Evolutionary conservation across 2,888 invertebrate genomes (phyloP).

Genomic region (Caenorhabditis sulstoni): DNA sequence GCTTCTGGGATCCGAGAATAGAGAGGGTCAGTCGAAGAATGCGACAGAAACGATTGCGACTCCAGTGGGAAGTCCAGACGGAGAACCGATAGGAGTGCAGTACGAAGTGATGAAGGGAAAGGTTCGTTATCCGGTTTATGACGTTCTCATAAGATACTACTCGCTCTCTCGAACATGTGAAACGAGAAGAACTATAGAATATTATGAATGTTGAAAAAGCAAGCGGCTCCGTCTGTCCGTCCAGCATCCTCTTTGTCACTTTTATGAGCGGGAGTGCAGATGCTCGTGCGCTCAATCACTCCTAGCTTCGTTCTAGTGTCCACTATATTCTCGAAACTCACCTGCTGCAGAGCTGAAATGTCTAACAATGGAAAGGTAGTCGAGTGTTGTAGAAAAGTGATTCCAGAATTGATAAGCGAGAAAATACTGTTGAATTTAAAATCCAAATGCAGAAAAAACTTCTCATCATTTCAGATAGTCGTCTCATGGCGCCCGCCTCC

Average conservation of each 20-base stretch:
- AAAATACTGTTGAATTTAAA: constrained; percentile 1
- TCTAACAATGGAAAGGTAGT: neutral
- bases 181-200: constrained; percentile 30
- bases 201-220: constrained; percentile 50
- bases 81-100: constrained; percentile 77
- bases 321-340: constrained; percentile 24
- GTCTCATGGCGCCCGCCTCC: constrained; percentile 85
- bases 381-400: constrained; percentile 41
- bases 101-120: constrained; percentile 76
- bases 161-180: constrained; percentile 25
- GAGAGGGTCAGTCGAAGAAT: constrained; percentile 95
- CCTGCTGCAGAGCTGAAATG: constrained; percentile 16
- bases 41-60: constrained; percentile 92
- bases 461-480: constrained; percentile 79
- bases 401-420: neutral
- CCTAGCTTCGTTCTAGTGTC: constrained; percentile 8
- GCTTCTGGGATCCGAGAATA: constrained; percentile 94
- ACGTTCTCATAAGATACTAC: constrained; percentile 42
- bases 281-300: constrained; percentile 31
- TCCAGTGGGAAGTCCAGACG: constrained; percentile 87
- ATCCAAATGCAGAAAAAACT: constrained; percentile 1
- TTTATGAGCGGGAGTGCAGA: constrained; percentile 50
- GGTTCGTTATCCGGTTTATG: constrained; percentile 60
- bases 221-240: constrained; percentile 17
- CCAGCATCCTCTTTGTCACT: constrained; percentile 41